These are phyloP conservation scores for Neolamprologus ventralis DNA, from an alignment of 2,113 vertebrate species.

Conservation along the genomic window DNA sequence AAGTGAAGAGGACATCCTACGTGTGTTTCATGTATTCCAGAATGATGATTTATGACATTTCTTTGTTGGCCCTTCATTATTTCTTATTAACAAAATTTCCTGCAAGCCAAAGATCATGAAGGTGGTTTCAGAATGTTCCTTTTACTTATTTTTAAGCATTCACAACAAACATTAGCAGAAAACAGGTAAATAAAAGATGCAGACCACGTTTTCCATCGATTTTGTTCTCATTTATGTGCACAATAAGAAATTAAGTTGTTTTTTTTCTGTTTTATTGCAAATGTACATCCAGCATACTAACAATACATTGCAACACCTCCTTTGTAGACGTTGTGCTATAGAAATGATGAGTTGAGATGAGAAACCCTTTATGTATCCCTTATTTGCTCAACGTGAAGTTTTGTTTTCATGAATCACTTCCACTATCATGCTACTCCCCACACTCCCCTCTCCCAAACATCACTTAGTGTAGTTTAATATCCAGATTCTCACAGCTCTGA, in stretches of 20 bases:
- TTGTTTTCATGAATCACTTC: neutral
- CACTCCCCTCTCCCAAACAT: neutral
- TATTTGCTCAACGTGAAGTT: neutral
- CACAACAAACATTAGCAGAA: neutral
- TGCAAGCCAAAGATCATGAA: neutral
- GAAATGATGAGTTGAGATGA: neutral
- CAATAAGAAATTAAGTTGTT: neutral
- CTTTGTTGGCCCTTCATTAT: neutral
- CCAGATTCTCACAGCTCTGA: neutral
- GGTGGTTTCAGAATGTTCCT: neutral
- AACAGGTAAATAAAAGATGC: neutral
- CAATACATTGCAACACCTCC: neutral
- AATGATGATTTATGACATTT: neutral
- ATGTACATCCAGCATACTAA: neutral
- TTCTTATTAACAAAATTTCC: neutral
- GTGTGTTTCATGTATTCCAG: no score
- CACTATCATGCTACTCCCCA: neutral
- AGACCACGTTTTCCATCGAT: neutral
- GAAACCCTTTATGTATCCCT: neutral
- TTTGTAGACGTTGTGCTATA: neutral
- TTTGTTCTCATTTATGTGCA: neutral
- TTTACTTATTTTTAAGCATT: neutral
- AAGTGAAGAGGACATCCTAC: neutral
- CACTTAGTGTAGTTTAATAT: neutral
- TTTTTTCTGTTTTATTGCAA: neutral